Percentiles rank a stretch among this genome's conserved stretches.
Conservation (phyloP, 2,888 invertebrate species). For the Orthonevra nobilis region DNA sequence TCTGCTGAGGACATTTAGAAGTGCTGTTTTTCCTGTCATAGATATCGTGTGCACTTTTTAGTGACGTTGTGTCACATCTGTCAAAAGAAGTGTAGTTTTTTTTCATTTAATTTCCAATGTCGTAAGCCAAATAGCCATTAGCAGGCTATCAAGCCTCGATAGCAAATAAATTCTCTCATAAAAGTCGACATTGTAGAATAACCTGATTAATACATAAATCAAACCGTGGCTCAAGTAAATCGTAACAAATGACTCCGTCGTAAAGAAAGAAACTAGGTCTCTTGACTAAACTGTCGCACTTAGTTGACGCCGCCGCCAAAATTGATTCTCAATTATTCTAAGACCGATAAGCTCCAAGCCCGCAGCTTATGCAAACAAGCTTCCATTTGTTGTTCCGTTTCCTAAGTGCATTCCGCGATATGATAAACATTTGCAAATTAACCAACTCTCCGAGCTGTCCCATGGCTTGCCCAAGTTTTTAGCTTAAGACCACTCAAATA, state of each 20-base stretch:
- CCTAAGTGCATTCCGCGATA: conserved; percentile 59
- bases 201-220: conserved; percentile 28
- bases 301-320: conserved; percentile 4
- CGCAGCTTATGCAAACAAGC: conserved; percentile 53
- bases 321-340: conserved; percentile 24
- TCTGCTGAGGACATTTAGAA: too few relatives aligned
- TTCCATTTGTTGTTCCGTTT: conserved; percentile 60
- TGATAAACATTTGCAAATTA: conserved; percentile 53
- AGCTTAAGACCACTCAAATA: too few relatives aligned
- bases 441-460: too few relatives aligned
- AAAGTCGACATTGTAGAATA: conserved; percentile 12
- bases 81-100: too few relatives aligned
- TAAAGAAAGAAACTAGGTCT: conserved; percentile 34
- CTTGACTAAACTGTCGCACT: conserved; percentile 32
- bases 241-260: conserved; percentile 35
- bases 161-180: conserved; percentile 16
- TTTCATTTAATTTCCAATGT: too few relatives aligned
- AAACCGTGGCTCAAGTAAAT: conserved; percentile 9
- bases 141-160: too few relatives aligned
- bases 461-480: too few relatives aligned
- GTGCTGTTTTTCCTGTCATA: too few relatives aligned
- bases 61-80: too few relatives aligned
- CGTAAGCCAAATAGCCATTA: too few relatives aligned
- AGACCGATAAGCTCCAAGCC: conserved; percentile 28
- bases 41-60: too few relatives aligned